phyloP scores from a whole-genome alignment of 2,888 invertebrate genomes.

The Xestia rhomboidea region DNA sequence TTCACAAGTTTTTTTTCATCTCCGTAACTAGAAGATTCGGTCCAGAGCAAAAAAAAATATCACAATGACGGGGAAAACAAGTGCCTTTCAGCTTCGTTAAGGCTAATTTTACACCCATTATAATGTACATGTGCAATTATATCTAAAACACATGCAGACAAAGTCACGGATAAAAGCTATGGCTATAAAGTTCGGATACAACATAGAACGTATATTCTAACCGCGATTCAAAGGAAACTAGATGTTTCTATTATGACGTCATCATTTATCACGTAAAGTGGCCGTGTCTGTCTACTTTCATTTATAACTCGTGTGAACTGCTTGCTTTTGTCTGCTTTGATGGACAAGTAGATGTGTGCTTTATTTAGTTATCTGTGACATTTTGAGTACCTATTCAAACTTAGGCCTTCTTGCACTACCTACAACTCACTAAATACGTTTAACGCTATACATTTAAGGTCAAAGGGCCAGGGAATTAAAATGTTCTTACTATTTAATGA shows the following conservation, averaged over 20 bases:
- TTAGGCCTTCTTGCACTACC: background rate
- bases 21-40: no score
- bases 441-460: background rate
- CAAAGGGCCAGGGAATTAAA: no score
- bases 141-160: background rate
- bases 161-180: background rate
- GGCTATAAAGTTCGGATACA: background rate
- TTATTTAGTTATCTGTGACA: background rate
- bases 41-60: no score
- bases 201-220: conserved; percentile 14
- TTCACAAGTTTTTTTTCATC: no score
- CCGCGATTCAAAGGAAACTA: conserved; percentile 33
- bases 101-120: no score
- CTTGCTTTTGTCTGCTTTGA: conserved; percentile 2
- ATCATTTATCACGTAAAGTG: conserved; percentile 50
- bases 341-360: background rate
- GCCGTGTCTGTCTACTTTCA: conserved; percentile 23
- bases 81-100: no score
- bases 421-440: background rate
- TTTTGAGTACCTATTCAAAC: background rate
- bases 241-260: conserved; percentile 37
- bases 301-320: conserved; percentile 27
- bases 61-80: no score
- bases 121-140: background rate
- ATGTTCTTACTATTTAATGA: no score